A percentile compares a stretch with the other conserved stretches of the same genome.
phyloP scores from a whole-genome alignment of 2,797 vertebrate species.

The Centroberyx gerrardi region DNA sequence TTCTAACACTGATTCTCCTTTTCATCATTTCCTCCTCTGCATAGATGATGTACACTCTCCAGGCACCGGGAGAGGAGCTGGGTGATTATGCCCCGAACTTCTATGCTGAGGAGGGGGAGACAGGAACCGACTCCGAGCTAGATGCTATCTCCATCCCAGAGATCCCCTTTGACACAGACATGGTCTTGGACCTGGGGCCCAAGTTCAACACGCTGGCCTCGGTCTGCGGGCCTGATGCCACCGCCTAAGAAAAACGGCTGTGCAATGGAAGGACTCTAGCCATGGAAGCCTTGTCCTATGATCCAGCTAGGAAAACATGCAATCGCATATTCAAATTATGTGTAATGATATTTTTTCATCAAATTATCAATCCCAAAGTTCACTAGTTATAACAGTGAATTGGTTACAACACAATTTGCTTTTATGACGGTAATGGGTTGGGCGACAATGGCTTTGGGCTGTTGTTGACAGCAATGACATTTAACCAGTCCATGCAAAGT shows the following conservation, averaged over 20 bases:
- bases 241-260: not conserved
- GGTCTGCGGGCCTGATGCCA: conserved; percentile 53
- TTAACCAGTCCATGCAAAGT: too few relatives aligned
- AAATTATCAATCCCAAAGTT: not conserved
- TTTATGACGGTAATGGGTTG: too few relatives aligned
- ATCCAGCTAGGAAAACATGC: not conserved
- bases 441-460: too few relatives aligned
- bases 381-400: not conserved
- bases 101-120: conserved; percentile 72
- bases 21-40: conserved; percentile 8
- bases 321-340: not conserved
- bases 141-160: conserved; percentile 74
- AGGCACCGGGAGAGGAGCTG: conserved; percentile 46
- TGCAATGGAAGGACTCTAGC: not conserved
- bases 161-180: conserved; percentile 55
- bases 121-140: conserved; percentile 18
- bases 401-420: too few relatives aligned
- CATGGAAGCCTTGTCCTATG: not conserved
- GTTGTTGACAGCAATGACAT: too few relatives aligned
- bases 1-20: not conserved
- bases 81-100: conserved; percentile 61
- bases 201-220: conserved; percentile 68
- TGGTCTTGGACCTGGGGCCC: conserved; percentile 48
- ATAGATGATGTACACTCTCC: conserved; percentile 49
- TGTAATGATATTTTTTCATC: not conserved